phyloP scores from a whole-genome alignment of 2,113 vertebrate species.

The Istiophorus platypterus region DNA sequence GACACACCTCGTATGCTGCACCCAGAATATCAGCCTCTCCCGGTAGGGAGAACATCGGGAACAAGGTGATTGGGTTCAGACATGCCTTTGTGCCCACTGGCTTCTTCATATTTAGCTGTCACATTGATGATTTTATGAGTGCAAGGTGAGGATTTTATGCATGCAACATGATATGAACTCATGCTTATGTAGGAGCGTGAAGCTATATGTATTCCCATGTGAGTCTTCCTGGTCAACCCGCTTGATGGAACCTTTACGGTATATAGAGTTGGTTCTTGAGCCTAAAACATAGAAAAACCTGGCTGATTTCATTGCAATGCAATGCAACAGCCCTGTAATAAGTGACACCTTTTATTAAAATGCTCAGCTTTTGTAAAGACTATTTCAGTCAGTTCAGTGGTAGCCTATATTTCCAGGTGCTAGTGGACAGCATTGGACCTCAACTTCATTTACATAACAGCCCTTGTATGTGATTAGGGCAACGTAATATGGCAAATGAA shows the following conservation, averaged over 20 bases:
- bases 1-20: constrained; percentile 32
- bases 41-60: background rate
- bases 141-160: constrained; percentile 14
- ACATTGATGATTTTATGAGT: constrained; percentile 20
- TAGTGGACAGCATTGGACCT: too few species aligned
- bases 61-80: constrained; percentile 18
- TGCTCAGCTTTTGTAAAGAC: background rate
- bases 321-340: too few species aligned
- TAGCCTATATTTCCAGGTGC: too few species aligned
- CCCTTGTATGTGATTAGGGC: too few species aligned
- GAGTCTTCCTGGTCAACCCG: background rate
- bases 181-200: background rate
- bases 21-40: constrained; percentile 35
- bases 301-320: background rate
- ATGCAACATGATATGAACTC: constrained; percentile 29
- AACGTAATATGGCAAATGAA: too few species aligned
- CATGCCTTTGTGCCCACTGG: constrained; percentile 26
- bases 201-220: background rate
- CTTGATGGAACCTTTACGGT: too few species aligned
- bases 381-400: background rate
- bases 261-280: too few species aligned
- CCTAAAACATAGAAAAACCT: constrained; percentile 10
- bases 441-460: too few species aligned
- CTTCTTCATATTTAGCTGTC: background rate
- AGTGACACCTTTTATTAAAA: too few species aligned